Conservation (phyloP, 1,140 invertebrate genomes). For the Eueides isabella region DNA sequence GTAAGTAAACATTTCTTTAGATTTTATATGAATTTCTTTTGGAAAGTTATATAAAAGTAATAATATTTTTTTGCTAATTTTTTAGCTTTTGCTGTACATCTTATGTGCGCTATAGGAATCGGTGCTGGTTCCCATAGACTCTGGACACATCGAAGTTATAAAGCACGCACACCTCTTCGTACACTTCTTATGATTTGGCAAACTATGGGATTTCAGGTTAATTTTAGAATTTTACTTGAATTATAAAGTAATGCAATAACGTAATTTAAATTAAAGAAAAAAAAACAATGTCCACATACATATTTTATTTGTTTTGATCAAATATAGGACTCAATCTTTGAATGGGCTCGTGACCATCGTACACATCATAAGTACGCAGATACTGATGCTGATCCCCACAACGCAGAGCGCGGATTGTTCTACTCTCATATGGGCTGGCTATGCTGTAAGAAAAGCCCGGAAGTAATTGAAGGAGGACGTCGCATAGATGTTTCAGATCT, state of each 20-base stretch:
- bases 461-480: slow-evolving; percentile 87
- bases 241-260: neutral
- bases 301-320: slow-evolving; percentile 2
- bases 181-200: slow-evolving; percentile 89
- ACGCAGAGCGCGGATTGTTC: slow-evolving; percentile 91
- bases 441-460: slow-evolving; percentile 89
- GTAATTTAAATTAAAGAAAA: neutral
- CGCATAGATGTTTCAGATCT: slow-evolving; percentile 89
- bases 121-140: slow-evolving; percentile 94
- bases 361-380: slow-evolving; percentile 93
- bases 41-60: neutral
- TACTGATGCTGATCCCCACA: slow-evolving; percentile 92
- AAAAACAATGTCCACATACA: neutral
- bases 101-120: slow-evolving; percentile 88
- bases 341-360: slow-evolving; percentile 88
- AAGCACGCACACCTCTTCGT: slow-evolving; percentile 90
- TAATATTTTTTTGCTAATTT: neutral
- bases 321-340: slow-evolving; percentile 73
- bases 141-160: slow-evolving; percentile 94
- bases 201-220: slow-evolving; percentile 92
- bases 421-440: slow-evolving; percentile 94
- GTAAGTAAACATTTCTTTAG: slow-evolving; percentile 76
- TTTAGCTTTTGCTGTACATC: slow-evolving; percentile 83
- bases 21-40: neutral
- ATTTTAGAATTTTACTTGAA: slow-evolving; percentile 41